Evolutionary conservation across 2,888 invertebrate species (phyloP), one percentile per base, ranked within the genome.

Genomic region (Quadroppia sp.): DNA sequence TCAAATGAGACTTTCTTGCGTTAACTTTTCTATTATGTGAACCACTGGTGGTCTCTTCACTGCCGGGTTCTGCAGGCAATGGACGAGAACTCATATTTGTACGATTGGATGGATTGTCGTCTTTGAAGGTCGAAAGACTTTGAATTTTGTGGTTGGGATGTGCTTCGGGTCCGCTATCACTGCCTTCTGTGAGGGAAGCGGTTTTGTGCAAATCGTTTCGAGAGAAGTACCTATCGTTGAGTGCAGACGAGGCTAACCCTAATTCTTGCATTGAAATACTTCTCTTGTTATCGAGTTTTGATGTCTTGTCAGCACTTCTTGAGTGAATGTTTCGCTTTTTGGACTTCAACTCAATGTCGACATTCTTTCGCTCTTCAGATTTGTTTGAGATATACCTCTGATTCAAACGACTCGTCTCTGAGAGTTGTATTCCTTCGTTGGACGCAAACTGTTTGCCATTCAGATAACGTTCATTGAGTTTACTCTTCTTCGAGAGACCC

Each of bases 201-300:
- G 76, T 74, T 71, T 77, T 77, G 32, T 77, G 71, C 64, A 77
- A 70, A 42, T 78, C 76, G 59, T 75, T 76, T 40, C 76, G 64
- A 91, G 78, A 92, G 80, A 94, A 94, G 82, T 94, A 94, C 78
- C 94, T 86, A 79, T 93, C 93, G 80, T 94, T 94, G 1, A 94
- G 82, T 0, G 92, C 92, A 0, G 92, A 93, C 3, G 77, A 76
- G 7, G 78, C 78, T 72, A 79, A 72, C 15, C 78, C 78, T 0
- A 79, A 74, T 67, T 79, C 78, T 61, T 76, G 76, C 50, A 76
- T 59, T 9, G 76, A 76, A 71, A 76, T 73, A 25, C 73, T 73
- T 11, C 76, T 70, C 30, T 75, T 76, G 28, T 74, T 74, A 17
- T 67, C 25, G 15, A 71, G 53, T 59, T 73, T 70, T 40, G 67